Percentiles rank a stretch among this genome's conserved stretches.
Evolutionary conservation across 2,888 invertebrate species (phyloP).

Genomic region (Drosophila putrida): DNA sequence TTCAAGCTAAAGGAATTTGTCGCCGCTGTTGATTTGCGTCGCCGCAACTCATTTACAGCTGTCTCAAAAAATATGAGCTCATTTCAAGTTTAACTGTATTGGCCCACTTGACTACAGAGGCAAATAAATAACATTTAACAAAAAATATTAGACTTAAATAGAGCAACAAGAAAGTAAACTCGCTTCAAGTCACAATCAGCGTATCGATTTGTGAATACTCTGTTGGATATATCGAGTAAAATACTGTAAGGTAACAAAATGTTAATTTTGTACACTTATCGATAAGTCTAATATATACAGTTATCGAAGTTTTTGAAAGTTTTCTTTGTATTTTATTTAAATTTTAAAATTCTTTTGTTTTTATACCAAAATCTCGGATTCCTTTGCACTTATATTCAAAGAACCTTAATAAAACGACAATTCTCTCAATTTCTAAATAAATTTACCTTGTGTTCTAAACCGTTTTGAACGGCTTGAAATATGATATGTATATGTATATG

Average conservation of each 20-base stretch:
- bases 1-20: constrained; percentile 60
- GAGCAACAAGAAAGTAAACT: constrained; percentile 8
- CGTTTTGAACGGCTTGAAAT: not conserved
- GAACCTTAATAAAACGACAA: not conserved
- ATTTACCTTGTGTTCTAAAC: not conserved
- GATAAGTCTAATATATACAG: no score
- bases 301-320: no score
- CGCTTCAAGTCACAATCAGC: not conserved
- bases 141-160: not conserved
- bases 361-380: no score
- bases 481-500: no score
- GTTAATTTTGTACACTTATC: no score
- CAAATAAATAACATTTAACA: constrained; percentile 35
- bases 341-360: no score
- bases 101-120: constrained; percentile 25
- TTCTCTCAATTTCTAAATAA: not conserved
- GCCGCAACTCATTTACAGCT: constrained; percentile 33
- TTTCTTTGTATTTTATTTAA: no score
- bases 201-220: constrained; percentile 7
- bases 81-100: constrained; percentile 31
- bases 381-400: not conserved
- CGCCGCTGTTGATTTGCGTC: constrained; percentile 46
- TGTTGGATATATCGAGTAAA: no score
- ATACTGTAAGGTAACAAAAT: no score
- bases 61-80: constrained; percentile 44